Percentiles rank a stretch among this genome's conserved stretches.
Conservation (phyloP, 2,113 vertebrate species). For the Poecile atricapillus region DNA sequence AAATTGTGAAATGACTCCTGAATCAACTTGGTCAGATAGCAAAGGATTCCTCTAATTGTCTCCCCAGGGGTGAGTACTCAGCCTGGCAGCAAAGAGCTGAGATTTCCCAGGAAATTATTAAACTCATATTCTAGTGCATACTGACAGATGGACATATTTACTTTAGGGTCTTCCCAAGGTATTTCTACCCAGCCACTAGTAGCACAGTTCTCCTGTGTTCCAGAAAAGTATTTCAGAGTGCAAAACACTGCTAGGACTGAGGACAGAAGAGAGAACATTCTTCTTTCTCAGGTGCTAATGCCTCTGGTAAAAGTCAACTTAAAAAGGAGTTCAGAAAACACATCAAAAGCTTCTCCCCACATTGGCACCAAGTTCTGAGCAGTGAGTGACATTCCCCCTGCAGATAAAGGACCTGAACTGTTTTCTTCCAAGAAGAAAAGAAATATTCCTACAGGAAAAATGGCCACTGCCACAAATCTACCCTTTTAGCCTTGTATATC, state of each 20-base stretch:
- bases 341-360: not conserved
- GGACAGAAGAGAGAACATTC: not conserved
- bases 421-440: not conserved
- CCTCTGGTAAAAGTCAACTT: not conserved
- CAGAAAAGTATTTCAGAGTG: not conserved
- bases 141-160: not conserved
- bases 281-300: not conserved
- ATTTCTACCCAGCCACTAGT: not conserved
- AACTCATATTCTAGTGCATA: not conserved
- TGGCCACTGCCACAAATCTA: not conserved
- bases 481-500: accelerated
- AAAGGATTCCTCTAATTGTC: not conserved
- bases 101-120: not conserved
- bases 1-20: not conserved
- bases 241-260: not conserved
- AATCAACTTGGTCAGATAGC: not conserved
- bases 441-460: not conserved
- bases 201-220: not conserved
- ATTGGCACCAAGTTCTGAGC: not conserved
- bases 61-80: not conserved
- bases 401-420: not conserved
- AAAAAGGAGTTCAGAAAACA: not conserved
- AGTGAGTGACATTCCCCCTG: not conserved
- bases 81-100: not conserved
- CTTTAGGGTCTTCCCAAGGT: not conserved